Conservation (phyloP, 2,797 vertebrate genomes). For the Darevskia mixta region DNA sequence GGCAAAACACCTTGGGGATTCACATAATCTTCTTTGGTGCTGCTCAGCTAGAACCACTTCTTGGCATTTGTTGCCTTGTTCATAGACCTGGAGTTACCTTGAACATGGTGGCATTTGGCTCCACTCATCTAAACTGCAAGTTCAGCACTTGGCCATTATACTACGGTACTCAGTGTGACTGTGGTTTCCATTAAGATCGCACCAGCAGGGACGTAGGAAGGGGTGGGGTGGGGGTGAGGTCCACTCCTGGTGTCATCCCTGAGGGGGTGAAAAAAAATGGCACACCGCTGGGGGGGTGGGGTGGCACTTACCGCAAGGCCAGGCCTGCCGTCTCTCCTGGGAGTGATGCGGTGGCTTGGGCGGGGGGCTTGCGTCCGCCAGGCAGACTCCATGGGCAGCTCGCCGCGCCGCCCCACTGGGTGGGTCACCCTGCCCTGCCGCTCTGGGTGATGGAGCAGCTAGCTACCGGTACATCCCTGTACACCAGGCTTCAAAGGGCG, state of each 20-base stretch:
- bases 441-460: no score
- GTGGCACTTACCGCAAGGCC: no score
- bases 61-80: neutral
- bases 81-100: neutral
- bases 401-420: rapidly evolving
- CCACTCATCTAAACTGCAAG: neutral
- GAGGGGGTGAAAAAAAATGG: no score
- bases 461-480: no score
- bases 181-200: constrained; percentile 72
- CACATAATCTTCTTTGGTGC: neutral
- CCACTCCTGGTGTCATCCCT: no score
- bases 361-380: no score
- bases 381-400: no score
- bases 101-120: neutral
- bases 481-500: constrained; percentile 86
- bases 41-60: neutral
- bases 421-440: rapidly evolving
- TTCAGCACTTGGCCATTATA: constrained; percentile 66
- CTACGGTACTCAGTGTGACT: constrained; percentile 81
- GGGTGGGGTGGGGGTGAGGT: no score
- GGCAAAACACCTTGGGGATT: neutral
- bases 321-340: rapidly evolving
- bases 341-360: rapidly evolving
- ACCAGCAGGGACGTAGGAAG: no score
- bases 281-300: no score